Percentiles rank a stretch among this genome's conserved stretches.
Conservation (phyloP, 1,140 invertebrate species). For the Drosophila tsacasi region DNA sequence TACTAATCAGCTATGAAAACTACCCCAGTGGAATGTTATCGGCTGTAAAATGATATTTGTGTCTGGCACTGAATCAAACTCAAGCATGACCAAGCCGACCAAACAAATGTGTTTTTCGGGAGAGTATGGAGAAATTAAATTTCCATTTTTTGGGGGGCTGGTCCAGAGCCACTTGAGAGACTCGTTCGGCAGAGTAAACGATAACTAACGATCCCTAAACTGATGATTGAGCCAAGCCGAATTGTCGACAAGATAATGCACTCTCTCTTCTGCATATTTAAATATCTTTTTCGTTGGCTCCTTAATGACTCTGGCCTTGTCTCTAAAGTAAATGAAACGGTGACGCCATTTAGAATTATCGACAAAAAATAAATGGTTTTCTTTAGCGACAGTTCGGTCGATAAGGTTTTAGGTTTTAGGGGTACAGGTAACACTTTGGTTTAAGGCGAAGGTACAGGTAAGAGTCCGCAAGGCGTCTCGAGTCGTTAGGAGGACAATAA, state of each 20-base stretch:
- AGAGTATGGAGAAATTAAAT: constrained; percentile 14
- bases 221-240: constrained; percentile 41
- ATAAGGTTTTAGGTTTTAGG: constrained; percentile 43
- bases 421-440: constrained; percentile 55
- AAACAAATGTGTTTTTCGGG: constrained; percentile 32
- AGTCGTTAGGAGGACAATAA: constrained; percentile 52
- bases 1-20: constrained; percentile 75
- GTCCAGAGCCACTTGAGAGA: constrained; percentile 17
- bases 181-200: constrained; percentile 30
- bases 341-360: constrained; percentile 47
- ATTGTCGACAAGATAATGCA: constrained; percentile 60
- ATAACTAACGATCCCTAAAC: constrained; percentile 59
- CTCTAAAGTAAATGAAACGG: constrained; percentile 32
- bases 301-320: constrained; percentile 42
- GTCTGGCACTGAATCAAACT: constrained; percentile 30
- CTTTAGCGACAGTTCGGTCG: constrained; percentile 30
- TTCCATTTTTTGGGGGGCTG: constrained; percentile 11
- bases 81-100: constrained; percentile 47
- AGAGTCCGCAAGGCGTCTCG: constrained; percentile 32
- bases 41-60: constrained; percentile 57
- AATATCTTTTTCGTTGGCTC: constrained; percentile 26
- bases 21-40: constrained; percentile 29
- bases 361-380: constrained; percentile 40
- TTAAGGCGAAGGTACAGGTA: constrained; percentile 42
- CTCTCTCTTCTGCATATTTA: constrained; percentile 11